Evolutionary conservation across 2,888 invertebrate genomes (phyloP).

Genomic region (Drosophila subquinaria): DNA sequence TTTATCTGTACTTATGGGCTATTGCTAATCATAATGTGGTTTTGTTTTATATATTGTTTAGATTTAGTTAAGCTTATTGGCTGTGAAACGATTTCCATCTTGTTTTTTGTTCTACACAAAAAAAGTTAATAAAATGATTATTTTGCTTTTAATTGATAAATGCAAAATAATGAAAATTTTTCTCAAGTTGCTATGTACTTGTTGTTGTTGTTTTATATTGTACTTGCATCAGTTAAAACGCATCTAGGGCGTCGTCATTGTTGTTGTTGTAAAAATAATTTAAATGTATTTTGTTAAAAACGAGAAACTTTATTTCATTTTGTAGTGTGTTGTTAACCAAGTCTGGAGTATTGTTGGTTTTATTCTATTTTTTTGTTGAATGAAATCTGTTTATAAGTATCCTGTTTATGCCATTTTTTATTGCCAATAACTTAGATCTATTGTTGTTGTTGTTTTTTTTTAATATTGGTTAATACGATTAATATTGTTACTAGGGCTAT

Average conservation of each 20-base stretch:
- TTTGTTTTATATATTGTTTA: constrained; percentile 33
- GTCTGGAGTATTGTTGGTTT: constrained; percentile 29
- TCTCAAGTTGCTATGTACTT: constrained; percentile 54
- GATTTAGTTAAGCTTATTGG: constrained; percentile 72
- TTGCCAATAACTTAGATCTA: constrained; percentile 78
- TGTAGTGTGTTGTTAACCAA: constrained; percentile 38
- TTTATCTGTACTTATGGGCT: constrained; percentile 77
- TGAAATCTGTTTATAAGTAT: constrained; percentile 44
- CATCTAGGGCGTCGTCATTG: constrained; percentile 36
- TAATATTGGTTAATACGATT: constrained; percentile 69
- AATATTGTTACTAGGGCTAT: constrained; percentile 72
- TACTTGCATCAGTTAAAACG: constrained; percentile 80
- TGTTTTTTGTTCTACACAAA: constrained; percentile 44
- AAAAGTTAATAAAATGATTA: constrained; percentile 30
- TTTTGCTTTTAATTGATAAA: constrained; percentile 47
- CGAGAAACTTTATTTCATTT: constrained; percentile 69
- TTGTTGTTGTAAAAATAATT: constrained; percentile 59
- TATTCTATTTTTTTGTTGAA: constrained; percentile 25
- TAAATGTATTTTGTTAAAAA: constrained; percentile 60
- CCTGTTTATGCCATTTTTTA: constrained; percentile 25
- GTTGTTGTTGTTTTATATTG: constrained; percentile 59
- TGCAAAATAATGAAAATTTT: constrained; percentile 55
- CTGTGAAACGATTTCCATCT: constrained; percentile 60
- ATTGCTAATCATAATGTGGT: constrained; percentile 76
- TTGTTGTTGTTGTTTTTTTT: constrained; percentile 55